Percentiles rank a stretch among this genome's conserved stretches.
phyloP scores from a whole-genome alignment of 2,888 invertebrate genomes.

The Scaptomyza caliginosa region DNA sequence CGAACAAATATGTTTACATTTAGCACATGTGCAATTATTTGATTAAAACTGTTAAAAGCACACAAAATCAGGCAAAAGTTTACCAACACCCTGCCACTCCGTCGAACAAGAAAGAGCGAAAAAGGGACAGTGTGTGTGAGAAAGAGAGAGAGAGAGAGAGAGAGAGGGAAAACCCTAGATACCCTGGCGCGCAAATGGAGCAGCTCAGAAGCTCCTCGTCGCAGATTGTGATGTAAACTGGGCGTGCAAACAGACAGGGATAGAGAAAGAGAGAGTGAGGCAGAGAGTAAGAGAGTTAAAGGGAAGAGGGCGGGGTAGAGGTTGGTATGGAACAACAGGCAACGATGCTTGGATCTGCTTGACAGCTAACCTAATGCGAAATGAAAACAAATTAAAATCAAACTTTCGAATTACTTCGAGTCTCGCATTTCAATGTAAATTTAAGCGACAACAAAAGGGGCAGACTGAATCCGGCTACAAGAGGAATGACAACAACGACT shows the following conservation, averaged over 20 bases:
- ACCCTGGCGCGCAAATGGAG: constrained; percentile 66
- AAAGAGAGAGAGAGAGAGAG: constrained; percentile 3
- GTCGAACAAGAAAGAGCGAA: not conserved
- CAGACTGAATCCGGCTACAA: constrained; percentile 2
- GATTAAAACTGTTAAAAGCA: constrained; percentile 83
- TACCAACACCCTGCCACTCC: constrained; percentile 60
- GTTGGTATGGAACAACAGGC: not conserved
- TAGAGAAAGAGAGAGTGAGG: constrained; percentile 19
- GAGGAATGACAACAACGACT: constrained; percentile 24
- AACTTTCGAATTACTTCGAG: constrained; percentile 81
- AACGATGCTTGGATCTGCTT: constrained; percentile 30
- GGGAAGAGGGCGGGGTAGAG: not conserved
- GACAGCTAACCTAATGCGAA: constrained; percentile 77
- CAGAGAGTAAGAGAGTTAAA: not conserved
- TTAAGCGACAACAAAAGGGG: constrained; percentile 70
- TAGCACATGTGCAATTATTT: constrained; percentile 83
- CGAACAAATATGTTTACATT: constrained; percentile 83
- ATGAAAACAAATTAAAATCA: constrained; percentile 82
- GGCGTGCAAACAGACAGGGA: constrained; percentile 72
- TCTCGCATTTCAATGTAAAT: constrained; percentile 80
- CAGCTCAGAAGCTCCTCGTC: constrained; percentile 56
- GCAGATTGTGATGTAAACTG: constrained; percentile 74
- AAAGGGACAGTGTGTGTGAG: constrained; percentile 1
- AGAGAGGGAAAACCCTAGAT: constrained; percentile 4
- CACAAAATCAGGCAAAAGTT: constrained; percentile 81